Conservation (phyloP, 2,113 vertebrate genomes). For the Candoia aspera region DNA sequence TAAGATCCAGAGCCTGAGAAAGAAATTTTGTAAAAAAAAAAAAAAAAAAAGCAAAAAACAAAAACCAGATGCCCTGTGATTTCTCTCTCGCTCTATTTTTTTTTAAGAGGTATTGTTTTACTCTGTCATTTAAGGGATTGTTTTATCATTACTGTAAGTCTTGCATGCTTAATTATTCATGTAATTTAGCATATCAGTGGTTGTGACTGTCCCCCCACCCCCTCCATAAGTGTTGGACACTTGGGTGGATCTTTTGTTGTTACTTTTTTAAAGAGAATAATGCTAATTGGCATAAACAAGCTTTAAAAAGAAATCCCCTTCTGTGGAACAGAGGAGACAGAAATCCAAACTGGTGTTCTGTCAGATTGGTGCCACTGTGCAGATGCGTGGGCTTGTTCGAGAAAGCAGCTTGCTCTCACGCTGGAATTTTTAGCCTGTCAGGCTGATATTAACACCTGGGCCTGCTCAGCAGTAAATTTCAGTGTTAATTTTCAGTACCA, state of each 20-base stretch:
- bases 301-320: neutral
- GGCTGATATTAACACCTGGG: conserved; percentile 2
- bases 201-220: conserved; percentile 31
- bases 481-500: conserved; percentile 72
- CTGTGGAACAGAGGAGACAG: neutral
- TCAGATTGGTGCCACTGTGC: neutral
- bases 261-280: conserved; percentile 43
- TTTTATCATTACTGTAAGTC: conserved; percentile 88
- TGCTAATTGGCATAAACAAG: conserved; percentile 60
- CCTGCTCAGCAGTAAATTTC: conserved; percentile 73
- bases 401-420: neutral
- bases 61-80: conserved; percentile 90
- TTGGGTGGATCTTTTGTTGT: conserved; percentile 66
- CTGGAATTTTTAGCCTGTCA: conserved; percentile 18
- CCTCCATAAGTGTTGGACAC: conserved; percentile 57
- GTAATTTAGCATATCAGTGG: conserved; percentile 78
- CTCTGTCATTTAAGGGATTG: conserved; percentile 71
- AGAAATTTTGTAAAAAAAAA: conserved; percentile 85
- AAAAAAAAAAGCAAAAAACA: neutral
- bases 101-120: conserved; percentile 75
- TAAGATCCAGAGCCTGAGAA: conserved; percentile 91
- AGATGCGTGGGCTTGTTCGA: conserved; percentile 48
- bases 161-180: conserved; percentile 84
- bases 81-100: conserved; percentile 54
- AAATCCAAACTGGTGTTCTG: neutral